Evolutionary conservation across 2,888 invertebrate species (phyloP), one percentile per base, ranked within the genome.

Genomic region (Rhagonycha lutea): DNA sequence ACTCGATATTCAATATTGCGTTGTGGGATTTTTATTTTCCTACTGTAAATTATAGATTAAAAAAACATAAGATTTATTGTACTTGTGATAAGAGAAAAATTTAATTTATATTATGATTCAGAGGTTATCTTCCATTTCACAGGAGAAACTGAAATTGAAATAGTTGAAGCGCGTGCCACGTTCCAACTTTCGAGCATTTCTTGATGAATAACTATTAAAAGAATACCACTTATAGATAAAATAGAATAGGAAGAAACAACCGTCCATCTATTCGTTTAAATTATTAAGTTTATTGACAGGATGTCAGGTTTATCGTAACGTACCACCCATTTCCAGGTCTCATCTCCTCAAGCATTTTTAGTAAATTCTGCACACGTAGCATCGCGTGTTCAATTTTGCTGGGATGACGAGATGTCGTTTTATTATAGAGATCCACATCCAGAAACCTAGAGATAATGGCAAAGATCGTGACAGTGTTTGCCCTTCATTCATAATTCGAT

Each of bases 281-380:
- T 76, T 76, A 76, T 76, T 77, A 77, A 73, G 76, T 74, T 77
- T 77, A 74, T 74, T 74, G 77, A 74, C 74, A 74, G 74, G 74
- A 77, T 70, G 77, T 74, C 77, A 74, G 77, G 77, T 77, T 77
- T 74, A 77, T 77, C 74, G 72, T 74, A 77, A 76, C 76, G 71
- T 70, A 76, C 76, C 73, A 72, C 76, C 73, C 76, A 76, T 76
- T 76, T 76, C 76, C 76, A 76, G 73, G 74, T 74, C 77, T 77
- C 77, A 77, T 77, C 74, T 77, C 68, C 77, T 77, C 74, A 72
- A 77, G 72, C 74, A 77, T 77, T 77, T 77, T 77, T 75, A 74
- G 77, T 69, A 77, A 80, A 86, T 86, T 86, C 86, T 82, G 85
- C 85, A 83, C 86, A 86, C 86, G 86, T 86, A 86, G 85, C 85